Evolutionary conservation across 2,888 invertebrate species (phyloP).

Genomic region (Uropetala carovei): DNA sequence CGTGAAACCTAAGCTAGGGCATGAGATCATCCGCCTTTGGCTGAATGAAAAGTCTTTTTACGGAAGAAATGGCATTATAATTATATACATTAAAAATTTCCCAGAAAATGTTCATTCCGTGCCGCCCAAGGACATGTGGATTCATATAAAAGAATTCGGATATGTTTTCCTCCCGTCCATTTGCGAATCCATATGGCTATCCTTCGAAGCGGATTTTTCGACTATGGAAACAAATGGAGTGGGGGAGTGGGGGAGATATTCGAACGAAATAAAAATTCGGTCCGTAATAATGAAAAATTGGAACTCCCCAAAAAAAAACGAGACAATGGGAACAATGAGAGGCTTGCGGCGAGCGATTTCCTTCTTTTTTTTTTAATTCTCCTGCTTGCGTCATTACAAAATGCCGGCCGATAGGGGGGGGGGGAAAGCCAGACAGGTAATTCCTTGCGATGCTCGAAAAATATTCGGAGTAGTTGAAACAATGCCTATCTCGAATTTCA

Average conservation of each 20-base stretch:
- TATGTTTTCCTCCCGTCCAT: neutral
- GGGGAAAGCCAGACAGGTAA: neutral
- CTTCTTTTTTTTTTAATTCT: neutral
- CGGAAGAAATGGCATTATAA: neutral
- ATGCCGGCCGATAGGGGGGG: neutral
- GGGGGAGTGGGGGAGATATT: neutral
- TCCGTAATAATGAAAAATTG: neutral
- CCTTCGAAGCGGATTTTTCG: neutral
- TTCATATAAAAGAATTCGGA: neutral
- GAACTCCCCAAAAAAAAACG: neutral
- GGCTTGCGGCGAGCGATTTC: neutral
- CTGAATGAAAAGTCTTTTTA: neutral
- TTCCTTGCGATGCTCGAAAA: neutral
- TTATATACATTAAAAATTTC: too few relatives aligned
- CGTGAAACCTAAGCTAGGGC: neutral
- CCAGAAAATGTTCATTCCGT: neutral
- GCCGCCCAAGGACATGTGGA: neutral
- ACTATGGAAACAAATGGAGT: neutral
- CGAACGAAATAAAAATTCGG: constrained; percentile 9
- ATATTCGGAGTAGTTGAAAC: neutral
- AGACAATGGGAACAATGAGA: constrained; percentile 23
- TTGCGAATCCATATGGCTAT: neutral
- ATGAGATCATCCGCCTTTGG: neutral
- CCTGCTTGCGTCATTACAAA: neutral
- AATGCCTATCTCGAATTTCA: neutral